These are phyloP conservation scores for Phylloscopus trochiloides DNA, from an alignment of 2,113 vertebrate genomes.

Conservation along the genomic window DNA sequence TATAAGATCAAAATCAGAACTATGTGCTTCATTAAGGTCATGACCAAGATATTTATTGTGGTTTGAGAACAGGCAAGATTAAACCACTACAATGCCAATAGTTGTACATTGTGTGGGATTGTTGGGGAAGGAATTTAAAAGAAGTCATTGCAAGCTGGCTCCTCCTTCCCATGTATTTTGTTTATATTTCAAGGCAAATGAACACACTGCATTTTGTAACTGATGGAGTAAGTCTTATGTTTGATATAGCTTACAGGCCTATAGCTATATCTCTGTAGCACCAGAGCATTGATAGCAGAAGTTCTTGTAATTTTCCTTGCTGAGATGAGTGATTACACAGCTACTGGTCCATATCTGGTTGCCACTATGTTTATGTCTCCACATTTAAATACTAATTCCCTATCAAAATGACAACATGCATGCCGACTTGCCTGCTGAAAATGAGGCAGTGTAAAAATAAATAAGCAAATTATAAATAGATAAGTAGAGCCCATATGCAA, in stretches of 20 bases:
- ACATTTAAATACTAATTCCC: background rate
- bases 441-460: background rate
- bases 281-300: background rate
- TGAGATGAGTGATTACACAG: background rate
- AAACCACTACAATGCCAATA: background rate
- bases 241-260: background rate
- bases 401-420: background rate
- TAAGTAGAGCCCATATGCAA: background rate
- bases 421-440: background rate
- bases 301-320: background rate
- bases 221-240: background rate
- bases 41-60: background rate
- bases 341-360: background rate
- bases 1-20: conserved; percentile 63
- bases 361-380: background rate
- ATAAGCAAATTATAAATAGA: background rate
- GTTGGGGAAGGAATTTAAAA: background rate
- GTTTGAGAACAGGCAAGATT: conserved; percentile 19
- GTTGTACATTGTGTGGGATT: background rate
- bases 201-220: background rate
- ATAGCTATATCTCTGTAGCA: background rate
- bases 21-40: background rate
- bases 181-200: background rate
- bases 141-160: background rate
- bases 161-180: background rate